A percentile compares a stretch with the other conserved stretches of the same genome.
These are phyloP conservation scores for Heliconius hewitsoni DNA, from an alignment of 1,140 invertebrate genomes.

Conservation along the genomic window DNA sequence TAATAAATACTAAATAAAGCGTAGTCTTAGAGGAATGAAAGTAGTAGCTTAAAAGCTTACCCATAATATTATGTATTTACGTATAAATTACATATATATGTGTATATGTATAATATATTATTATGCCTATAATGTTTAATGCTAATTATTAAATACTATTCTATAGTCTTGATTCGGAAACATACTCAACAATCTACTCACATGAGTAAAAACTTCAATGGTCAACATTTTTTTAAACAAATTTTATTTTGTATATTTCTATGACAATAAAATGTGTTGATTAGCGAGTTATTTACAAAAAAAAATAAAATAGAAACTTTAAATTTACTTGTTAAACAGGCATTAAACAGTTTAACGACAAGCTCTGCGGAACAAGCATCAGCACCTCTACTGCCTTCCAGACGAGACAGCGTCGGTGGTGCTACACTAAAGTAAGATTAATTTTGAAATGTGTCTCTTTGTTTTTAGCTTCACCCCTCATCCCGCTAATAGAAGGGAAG, in stretches of 20 bases:
- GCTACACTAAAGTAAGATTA: constrained; percentile 74
- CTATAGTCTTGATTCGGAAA: neutral
- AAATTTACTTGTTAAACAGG: constrained; percentile 75
- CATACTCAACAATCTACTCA: neutral
- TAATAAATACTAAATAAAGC: neutral
- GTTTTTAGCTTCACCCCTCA: neutral
- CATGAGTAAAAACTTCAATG: neutral
- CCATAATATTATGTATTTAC: neutral
- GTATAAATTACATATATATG: neutral
- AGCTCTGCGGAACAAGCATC: constrained; percentile 81
- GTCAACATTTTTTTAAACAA: neutral
- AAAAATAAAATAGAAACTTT: neutral
- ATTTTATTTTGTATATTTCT: neutral
- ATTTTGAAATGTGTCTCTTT: neutral
- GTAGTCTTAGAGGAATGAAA: neutral
- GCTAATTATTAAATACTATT: neutral
- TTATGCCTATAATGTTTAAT: neutral
- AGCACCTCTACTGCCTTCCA: constrained; percentile 83
- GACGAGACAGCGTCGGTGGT: constrained; percentile 86
- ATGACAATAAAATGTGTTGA: neutral
- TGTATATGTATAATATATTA: neutral
- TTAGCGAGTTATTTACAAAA: neutral
- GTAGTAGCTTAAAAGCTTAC: neutral
- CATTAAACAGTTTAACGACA: constrained; percentile 85
- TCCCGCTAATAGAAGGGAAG: too few relatives aligned